A percentile compares a stretch with the other conserved stretches of the same genome.
These are phyloP conservation scores for Otocyon megalotis DNA, from an alignment of 2,113 vertebrate genomes.

Conservation along the genomic window DNA sequence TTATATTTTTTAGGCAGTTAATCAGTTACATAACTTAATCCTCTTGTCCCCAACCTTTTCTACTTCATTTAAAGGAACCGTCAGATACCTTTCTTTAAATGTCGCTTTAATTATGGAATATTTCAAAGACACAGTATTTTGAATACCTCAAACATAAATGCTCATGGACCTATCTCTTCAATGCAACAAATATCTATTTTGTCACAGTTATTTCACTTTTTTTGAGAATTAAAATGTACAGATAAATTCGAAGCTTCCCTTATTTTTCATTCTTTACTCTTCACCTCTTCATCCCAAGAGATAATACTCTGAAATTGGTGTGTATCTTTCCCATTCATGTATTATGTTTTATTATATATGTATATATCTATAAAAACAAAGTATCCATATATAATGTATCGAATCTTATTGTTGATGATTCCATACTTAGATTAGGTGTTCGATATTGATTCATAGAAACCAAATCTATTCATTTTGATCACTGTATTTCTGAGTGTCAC, in stretches of 20 bases:
- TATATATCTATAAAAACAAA: slow-evolving; percentile 35
- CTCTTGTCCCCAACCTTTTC: not conserved
- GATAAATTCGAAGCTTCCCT: not conserved
- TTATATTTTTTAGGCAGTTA: not conserved
- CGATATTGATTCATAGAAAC: not conserved
- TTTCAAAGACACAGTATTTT: not conserved
- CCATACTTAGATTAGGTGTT: slow-evolving; percentile 42
- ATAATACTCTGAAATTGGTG: slow-evolving; percentile 23
- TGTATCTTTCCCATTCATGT: not conserved
- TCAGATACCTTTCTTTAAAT: slow-evolving; percentile 2
- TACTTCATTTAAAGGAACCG: not conserved
- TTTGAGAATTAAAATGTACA: slow-evolving; percentile 42
- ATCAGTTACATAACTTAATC: not conserved
- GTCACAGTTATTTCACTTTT: not conserved
- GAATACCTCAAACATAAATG: not conserved
- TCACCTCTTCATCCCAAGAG: not conserved
- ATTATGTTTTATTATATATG: slow-evolving; percentile 22
- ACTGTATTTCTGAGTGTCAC: not conserved
- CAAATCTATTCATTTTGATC: not conserved
- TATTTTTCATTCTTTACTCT: slow-evolving; percentile 25
- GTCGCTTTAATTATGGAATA: slow-evolving; percentile 39
- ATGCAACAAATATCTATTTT: slow-evolving; percentile 34
- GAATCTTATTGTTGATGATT: slow-evolving; percentile 8
- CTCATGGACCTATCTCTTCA: not conserved
- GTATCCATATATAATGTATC: not conserved